Conservation (phyloP, 2,888 invertebrate genomes). For the Chloroclystis v-ata region DNA sequence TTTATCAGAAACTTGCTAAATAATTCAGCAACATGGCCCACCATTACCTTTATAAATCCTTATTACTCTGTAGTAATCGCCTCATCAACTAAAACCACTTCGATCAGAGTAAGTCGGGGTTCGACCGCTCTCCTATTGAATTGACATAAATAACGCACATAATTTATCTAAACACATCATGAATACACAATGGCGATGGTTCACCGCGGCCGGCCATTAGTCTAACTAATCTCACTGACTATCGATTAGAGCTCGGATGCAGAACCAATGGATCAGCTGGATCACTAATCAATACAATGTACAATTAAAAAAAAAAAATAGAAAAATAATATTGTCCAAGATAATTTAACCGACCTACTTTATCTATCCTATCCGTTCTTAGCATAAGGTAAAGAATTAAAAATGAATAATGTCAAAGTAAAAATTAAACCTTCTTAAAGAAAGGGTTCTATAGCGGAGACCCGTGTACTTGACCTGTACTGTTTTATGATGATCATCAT, state of each 20-base stretch:
- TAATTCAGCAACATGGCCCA: no score
- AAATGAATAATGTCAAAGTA: no score
- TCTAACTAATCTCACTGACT: slow-evolving; percentile 21
- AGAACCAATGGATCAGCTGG: slow-evolving; percentile 1
- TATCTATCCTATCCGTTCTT: no score
- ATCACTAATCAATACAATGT: background rate
- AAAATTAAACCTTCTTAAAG: no score
- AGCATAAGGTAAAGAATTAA: no score
- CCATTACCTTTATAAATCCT: background rate
- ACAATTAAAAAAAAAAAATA: no score
- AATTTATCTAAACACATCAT: slow-evolving; percentile 19
- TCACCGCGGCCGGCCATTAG: slow-evolving; percentile 17
- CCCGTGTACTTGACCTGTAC: no score
- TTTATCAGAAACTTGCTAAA: no score
- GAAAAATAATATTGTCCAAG: no score
- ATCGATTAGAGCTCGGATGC: slow-evolving; percentile 18
- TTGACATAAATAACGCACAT: slow-evolving; percentile 14
- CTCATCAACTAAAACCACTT: background rate
- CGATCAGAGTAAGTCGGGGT: slow-evolving; percentile 1
- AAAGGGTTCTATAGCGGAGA: no score
- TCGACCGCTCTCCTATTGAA: slow-evolving; percentile 1
- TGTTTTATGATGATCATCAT: no score
- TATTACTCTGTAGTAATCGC: background rate
- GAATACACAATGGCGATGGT: slow-evolving; percentile 20
- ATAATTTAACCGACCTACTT: no score